Evolutionary conservation across 2,113 vertebrate species (phyloP).

Genomic region (Oophaga pumilio): DNA sequence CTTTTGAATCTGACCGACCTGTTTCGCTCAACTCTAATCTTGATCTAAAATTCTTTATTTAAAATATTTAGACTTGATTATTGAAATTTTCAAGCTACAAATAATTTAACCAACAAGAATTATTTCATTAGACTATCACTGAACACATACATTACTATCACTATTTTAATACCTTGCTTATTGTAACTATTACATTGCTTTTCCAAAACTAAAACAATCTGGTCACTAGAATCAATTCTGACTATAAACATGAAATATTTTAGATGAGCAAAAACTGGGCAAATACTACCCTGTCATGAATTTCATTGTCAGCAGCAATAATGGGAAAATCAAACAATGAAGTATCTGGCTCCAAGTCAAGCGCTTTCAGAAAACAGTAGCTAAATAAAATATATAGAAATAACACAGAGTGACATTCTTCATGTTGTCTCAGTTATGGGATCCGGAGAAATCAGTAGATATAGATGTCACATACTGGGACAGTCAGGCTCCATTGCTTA

Average conservation of each 20-base stretch:
- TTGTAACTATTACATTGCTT: conserved; percentile 3
- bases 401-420: conserved; percentile 77
- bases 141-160: neutral
- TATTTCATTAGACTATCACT: neutral
- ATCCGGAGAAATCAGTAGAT: conserved; percentile 71
- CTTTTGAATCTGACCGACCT: too few relatives aligned
- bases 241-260: conserved; percentile 20
- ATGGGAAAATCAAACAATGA: conserved; percentile 43
- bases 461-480: conserved; percentile 79
- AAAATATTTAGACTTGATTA: neutral
- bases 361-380: conserved; percentile 46
- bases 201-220: conserved; percentile 18
- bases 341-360: conserved; percentile 43
- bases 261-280: conserved; percentile 8
- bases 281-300: conserved; percentile 33
- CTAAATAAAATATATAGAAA: conserved; percentile 59
- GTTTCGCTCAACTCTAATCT: too few relatives aligned
- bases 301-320: conserved; percentile 51
- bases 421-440: conserved; percentile 73
- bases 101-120: neutral
- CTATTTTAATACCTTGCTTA: neutral
- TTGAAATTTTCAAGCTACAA: neutral
- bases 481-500: conserved; percentile 72
- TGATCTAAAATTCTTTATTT: neutral
- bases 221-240: conserved; percentile 26